Evolutionary conservation across 92 coral and sea anemone genomes (phyloP).

Genomic region (Anthopleura xanthogrammica): DNA sequence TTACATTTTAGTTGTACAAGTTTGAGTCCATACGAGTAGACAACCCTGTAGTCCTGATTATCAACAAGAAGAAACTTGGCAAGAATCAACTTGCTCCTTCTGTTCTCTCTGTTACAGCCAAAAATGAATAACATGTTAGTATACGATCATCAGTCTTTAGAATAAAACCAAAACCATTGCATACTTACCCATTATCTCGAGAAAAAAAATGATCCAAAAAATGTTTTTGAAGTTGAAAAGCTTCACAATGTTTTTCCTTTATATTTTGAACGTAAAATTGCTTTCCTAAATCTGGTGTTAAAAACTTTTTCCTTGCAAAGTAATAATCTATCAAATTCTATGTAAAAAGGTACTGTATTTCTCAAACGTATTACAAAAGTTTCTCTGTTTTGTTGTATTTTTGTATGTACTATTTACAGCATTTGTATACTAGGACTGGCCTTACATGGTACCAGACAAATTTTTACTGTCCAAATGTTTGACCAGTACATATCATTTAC

Average conservation of each 20-base stretch:
- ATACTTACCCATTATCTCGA: neutral
- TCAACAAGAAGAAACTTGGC: slow-evolving; percentile 94
- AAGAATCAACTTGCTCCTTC: slow-evolving; percentile 82
- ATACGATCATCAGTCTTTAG: neutral
- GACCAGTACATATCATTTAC: too few relatives aligned
- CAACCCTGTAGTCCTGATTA: slow-evolving; percentile 92
- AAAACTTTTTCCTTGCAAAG: neutral
- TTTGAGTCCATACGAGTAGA: slow-evolving; percentile 86
- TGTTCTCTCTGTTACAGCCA: slow-evolving; percentile 76
- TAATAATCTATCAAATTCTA: neutral
- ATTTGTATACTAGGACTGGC: neutral
- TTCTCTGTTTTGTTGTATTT: neutral
- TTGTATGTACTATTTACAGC: neutral
- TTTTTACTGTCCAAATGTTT: too few relatives aligned
- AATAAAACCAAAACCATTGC: neutral
- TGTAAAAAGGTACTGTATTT: neutral
- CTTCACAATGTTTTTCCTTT: neutral
- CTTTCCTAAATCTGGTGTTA: neutral
- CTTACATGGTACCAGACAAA: too few relatives aligned
- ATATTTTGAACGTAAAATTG: neutral
- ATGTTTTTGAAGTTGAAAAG: neutral
- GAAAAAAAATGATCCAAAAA: neutral
- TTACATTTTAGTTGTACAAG: slow-evolving; percentile 62
- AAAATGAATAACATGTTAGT: slow-evolving; percentile 66
- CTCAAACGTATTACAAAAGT: neutral